Evolutionary conservation across 2,113 vertebrate genomes (phyloP).

Genomic region (Mirza zaza): DNA sequence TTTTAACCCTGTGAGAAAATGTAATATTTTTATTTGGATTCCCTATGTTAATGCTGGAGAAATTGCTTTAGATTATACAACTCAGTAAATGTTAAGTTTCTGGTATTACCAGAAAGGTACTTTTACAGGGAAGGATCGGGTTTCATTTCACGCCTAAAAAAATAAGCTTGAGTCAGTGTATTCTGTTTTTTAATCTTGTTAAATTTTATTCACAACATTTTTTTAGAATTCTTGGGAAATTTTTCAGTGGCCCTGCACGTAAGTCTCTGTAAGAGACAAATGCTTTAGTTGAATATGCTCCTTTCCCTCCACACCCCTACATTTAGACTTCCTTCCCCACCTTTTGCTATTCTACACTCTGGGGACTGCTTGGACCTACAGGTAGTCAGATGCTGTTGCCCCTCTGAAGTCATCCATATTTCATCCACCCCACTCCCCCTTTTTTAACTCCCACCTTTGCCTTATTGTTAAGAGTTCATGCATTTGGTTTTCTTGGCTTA

Average conservation of each 20-base stretch:
- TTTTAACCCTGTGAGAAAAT: slow-evolving; percentile 41
- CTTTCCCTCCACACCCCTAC: rapidly evolving
- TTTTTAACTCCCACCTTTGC: not conserved
- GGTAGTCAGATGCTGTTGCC: not conserved
- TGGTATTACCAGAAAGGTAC: not conserved
- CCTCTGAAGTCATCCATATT: not conserved
- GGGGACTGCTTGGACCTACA: not conserved
- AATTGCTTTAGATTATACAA: slow-evolving; percentile 36
- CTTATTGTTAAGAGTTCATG: not conserved
- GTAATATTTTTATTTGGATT: slow-evolving; percentile 47
- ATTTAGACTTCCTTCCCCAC: not conserved
- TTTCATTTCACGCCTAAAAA: slow-evolving; percentile 53
- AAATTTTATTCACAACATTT: not conserved
- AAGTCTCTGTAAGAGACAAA: not conserved
- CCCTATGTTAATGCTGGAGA: slow-evolving; percentile 3
- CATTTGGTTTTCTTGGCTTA: not conserved
- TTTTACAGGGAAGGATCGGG: not conserved
- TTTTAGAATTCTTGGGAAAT: not conserved
- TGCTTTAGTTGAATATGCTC: not conserved
- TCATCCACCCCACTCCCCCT: not conserved
- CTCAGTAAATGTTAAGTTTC: slow-evolving; percentile 37
- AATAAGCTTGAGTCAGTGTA: not conserved
- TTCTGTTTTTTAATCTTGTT: not conserved
- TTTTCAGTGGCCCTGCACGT: not conserved
- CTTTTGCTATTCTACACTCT: not conserved